These are phyloP conservation scores for Ptychobarbus kaznakovi DNA, from an alignment of 2,797 vertebrate species.

Conservation along the genomic window DNA sequence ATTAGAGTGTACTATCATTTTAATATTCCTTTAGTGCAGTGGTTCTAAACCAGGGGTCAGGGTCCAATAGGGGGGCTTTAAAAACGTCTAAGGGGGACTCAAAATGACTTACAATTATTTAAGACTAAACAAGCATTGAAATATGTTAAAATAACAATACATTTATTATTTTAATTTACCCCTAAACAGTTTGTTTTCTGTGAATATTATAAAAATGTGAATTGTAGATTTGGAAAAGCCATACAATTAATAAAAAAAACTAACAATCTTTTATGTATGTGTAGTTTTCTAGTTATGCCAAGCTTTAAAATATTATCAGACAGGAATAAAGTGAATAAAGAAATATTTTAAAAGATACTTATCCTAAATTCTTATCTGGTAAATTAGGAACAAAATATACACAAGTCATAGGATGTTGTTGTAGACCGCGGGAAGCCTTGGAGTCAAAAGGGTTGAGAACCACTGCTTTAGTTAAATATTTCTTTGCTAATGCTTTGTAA, in stretches of 20 bases:
- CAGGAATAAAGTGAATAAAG: background rate
- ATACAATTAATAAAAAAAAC: background rate
- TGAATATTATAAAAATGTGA: background rate
- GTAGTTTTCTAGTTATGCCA: background rate
- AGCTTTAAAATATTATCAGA: background rate
- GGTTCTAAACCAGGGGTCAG: background rate
- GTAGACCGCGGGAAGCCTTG: background rate
- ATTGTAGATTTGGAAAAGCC: background rate
- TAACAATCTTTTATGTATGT: background rate
- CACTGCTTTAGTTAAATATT: background rate
- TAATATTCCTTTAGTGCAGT: background rate
- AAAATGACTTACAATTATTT: background rate
- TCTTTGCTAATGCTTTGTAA: background rate
- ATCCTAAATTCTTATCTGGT: background rate
- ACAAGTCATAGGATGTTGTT: background rate
- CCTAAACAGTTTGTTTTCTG: background rate
- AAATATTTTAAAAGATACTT: background rate
- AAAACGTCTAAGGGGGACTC: background rate
- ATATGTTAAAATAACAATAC: background rate
- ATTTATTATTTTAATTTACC: background rate
- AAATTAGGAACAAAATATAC: background rate
- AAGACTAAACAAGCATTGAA: background rate
- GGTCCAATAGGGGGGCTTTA: background rate
- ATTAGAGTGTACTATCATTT: background rate
- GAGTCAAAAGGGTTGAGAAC: background rate